Evolutionary conservation across 2,888 invertebrate genomes (phyloP).

Genomic region (Oxyteleia sp.): DNA sequence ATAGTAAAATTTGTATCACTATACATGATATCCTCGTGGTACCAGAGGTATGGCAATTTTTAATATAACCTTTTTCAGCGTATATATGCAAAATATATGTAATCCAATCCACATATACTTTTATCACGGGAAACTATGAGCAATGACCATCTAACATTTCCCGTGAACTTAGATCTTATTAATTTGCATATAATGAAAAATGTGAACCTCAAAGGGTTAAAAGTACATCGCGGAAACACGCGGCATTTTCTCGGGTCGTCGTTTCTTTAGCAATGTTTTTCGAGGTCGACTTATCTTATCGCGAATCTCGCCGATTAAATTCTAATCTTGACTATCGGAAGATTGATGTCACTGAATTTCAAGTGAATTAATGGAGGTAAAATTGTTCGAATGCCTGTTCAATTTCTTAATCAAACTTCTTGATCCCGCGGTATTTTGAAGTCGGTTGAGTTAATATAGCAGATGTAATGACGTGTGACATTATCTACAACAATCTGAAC

Average conservation of each 20-base stretch:
- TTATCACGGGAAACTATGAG: no score
- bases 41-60: no score
- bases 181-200: no score
- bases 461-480: constrained; percentile 53
- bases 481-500: constrained; percentile 57
- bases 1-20: no score
- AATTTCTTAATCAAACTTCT: constrained; percentile 49
- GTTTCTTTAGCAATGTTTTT: no score
- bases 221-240: not conserved
- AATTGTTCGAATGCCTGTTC: constrained; percentile 22
- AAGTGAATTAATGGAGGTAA: constrained; percentile 12
- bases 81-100: no score
- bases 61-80: no score
- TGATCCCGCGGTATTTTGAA: constrained; percentile 38
- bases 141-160: no score
- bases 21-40: no score
- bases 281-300: constrained; percentile 29
- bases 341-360: constrained; percentile 29
- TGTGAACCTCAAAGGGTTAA: not conserved
- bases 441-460: constrained; percentile 25
- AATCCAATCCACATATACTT: no score
- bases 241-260: no score
- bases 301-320: constrained; percentile 7
- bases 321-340: constrained; percentile 12
- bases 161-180: no score